Evolutionary conservation across 92 coral and sea anemone genomes (phyloP).

Genomic region (Parazoanthus darwini): DNA sequence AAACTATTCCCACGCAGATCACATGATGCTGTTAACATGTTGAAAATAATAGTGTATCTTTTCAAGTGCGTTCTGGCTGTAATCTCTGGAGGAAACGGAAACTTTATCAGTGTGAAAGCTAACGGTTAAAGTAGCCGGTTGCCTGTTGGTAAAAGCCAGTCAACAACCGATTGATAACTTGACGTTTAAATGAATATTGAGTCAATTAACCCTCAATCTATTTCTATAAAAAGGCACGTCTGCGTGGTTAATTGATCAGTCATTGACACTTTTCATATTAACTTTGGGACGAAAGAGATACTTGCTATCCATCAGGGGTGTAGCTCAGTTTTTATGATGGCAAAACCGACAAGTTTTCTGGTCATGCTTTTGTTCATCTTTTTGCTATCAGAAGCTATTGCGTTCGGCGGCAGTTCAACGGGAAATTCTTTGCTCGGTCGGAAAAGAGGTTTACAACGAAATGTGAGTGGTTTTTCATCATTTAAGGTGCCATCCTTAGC

Average conservation of each 20-base stretch:
- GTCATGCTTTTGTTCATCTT: not conserved
- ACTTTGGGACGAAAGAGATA: not conserved
- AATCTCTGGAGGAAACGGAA: not conserved
- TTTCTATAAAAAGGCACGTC: not conserved
- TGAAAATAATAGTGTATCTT: no score
- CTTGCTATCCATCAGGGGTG: not conserved
- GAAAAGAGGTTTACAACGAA: not conserved
- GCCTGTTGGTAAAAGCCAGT: not conserved
- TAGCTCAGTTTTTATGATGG: not conserved
- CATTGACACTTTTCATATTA: not conserved
- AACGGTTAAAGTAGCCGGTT: not conserved
- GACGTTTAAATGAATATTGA: not conserved
- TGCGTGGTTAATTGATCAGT: not conserved
- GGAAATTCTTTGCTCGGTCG: not conserved
- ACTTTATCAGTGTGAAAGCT: not conserved
- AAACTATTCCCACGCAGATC: conserved; percentile 33
- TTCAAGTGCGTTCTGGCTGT: not conserved
- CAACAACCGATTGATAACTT: not conserved
- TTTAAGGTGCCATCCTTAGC: not conserved
- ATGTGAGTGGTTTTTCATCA: not conserved
- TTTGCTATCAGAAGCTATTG: not conserved
- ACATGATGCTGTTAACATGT: not conserved
- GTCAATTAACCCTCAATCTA: not conserved
- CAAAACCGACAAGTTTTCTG: not conserved
- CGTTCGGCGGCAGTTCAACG: not conserved